These are phyloP conservation scores for Catagonus wagneri DNA, from an alignment of 2,113 vertebrate species.

Conservation along the genomic window DNA sequence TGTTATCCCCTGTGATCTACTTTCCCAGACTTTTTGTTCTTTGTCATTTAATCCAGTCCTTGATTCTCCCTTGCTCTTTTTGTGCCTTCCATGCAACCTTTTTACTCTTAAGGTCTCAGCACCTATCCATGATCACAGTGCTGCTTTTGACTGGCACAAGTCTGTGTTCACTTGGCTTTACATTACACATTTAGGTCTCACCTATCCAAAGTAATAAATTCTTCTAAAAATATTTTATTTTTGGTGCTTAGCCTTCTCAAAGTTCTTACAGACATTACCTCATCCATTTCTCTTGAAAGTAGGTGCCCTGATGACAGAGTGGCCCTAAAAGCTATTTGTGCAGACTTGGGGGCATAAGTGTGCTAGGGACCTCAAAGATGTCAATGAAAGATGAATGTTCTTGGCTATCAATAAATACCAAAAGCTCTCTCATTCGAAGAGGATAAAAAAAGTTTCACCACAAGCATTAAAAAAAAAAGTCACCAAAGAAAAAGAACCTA, in stretches of 20 bases:
- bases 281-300: conserved; percentile 72
- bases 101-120: neutral
- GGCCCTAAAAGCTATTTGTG: conserved; percentile 66
- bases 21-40: neutral
- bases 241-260: conserved; percentile 66
- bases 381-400: conserved; percentile 59
- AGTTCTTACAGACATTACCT: conserved; percentile 80
- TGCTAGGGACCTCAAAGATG: conserved; percentile 46
- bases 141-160: neutral
- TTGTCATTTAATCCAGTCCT: neutral
- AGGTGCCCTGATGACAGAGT: conserved; percentile 68
- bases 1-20: neutral
- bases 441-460: conserved; percentile 26
- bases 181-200: conserved; percentile 26
- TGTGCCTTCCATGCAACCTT: neutral
- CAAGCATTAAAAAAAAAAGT: neutral
- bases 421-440: conserved; percentile 32
- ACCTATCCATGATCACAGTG: neutral
- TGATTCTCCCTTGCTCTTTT: neutral
- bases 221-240: conserved; percentile 80
- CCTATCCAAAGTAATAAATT: conserved; percentile 69
- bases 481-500: conserved; percentile 28
- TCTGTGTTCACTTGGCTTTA: conserved; percentile 20
- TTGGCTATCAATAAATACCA: conserved; percentile 52
- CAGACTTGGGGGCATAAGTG: conserved; percentile 31